These are phyloP conservation scores for Scotopteryx bipunctaria DNA, from an alignment of 2,888 invertebrate genomes.

Conservation along the genomic window DNA sequence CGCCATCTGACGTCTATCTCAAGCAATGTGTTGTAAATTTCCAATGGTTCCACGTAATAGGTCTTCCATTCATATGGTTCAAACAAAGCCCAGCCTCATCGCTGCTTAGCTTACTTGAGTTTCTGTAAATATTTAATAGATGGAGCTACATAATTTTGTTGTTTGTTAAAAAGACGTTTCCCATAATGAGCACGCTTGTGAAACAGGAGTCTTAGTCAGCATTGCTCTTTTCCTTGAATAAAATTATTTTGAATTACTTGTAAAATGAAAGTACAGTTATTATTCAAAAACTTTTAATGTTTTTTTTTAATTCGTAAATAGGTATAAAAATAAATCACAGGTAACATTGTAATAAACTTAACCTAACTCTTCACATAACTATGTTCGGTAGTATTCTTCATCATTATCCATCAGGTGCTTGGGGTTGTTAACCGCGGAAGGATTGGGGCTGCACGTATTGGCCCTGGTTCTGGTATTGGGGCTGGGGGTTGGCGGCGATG, in stretches of 20 bases:
- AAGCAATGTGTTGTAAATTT: no score
- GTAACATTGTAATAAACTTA: constrained; percentile 62
- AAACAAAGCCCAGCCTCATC: no score
- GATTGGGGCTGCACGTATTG: constrained; percentile 46
- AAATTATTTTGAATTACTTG: no score
- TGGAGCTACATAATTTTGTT: no score
- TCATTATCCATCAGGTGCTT: constrained; percentile 7
- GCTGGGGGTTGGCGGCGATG: constrained; percentile 64
- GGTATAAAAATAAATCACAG: constrained; percentile 71
- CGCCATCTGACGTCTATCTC: neutral
- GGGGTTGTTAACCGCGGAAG: constrained; percentile 63
- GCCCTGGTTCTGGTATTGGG: constrained; percentile 49
- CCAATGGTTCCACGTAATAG: no score
- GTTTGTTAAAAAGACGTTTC: no score
- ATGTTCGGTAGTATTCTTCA: constrained; percentile 41
- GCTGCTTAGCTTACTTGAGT: no score
- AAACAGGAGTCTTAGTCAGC: no score
- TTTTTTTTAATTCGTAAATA: constrained; percentile 35
- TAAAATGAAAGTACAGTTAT: neutral
- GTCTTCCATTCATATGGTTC: no score
- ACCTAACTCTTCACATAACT: constrained; percentile 42
- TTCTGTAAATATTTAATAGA: no score
- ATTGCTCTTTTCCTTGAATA: no score
- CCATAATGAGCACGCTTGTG: no score
- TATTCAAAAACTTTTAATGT: constrained; percentile 25